phyloP scores from a whole-genome alignment of 2,888 invertebrate species.

The Paralinhomoeus sp. region DNA sequence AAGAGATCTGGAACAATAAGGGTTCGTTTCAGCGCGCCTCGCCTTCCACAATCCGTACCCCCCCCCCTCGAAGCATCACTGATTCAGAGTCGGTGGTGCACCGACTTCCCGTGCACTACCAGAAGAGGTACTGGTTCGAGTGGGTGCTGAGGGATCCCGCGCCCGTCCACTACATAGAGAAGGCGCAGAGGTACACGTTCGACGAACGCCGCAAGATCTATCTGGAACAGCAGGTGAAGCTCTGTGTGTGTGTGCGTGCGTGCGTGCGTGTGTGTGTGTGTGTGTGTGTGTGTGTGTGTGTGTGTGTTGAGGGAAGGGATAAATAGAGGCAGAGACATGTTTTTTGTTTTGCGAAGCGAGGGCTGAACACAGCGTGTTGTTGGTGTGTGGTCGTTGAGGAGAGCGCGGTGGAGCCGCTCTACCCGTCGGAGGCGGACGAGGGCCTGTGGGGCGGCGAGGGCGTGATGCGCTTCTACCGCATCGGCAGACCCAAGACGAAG shows the following conservation, averaged over 20 bases:
- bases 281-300: too few relatives aligned
- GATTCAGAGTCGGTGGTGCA: conserved; percentile 5
- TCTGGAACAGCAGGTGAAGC: not conserved
- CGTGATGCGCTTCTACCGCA: conserved; percentile 54
- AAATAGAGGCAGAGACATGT: too few relatives aligned
- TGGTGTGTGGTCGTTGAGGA: too few relatives aligned
- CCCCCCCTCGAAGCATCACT: too few relatives aligned
- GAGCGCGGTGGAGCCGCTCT: conserved; percentile 39
- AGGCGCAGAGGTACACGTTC: conserved; percentile 2
- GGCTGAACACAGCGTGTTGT: too few relatives aligned
- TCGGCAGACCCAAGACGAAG: conserved; percentile 16
- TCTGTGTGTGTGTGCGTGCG: too few relatives aligned
- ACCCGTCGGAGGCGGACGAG: conserved; percentile 51
- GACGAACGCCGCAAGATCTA: not conserved
- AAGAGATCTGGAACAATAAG: too few relatives aligned
- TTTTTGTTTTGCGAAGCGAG: too few relatives aligned
- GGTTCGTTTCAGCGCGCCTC: too few relatives aligned
- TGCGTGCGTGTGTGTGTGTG: too few relatives aligned
- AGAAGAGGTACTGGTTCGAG: conserved; percentile 15
- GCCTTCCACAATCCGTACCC: too few relatives aligned
- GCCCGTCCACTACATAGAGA: conserved; percentile 28
- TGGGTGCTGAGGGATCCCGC: conserved; percentile 19
- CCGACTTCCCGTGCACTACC: conserved; percentile 27
- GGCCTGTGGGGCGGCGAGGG: conserved; percentile 95
- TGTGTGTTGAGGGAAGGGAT: too few relatives aligned